A percentile compares a stretch with the other conserved stretches of the same genome.
phyloP scores from a whole-genome alignment of 2,888 invertebrate species.

The Calameuta filiformis region DNA sequence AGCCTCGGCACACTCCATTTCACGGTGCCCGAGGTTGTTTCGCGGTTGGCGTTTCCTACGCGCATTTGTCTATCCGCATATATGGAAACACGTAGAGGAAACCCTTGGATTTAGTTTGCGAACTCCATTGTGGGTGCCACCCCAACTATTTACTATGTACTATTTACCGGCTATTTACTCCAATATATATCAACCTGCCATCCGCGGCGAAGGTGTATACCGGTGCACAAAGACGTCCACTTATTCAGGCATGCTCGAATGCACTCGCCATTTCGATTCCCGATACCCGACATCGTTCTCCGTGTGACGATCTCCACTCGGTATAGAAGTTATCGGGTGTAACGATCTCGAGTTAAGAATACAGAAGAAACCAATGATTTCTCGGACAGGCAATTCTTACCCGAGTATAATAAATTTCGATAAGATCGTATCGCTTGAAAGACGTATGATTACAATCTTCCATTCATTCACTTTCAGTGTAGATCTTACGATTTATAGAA shows the following conservation, averaged over 20 bases:
- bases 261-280: slow-evolving; percentile 15
- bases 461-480: too few species aligned
- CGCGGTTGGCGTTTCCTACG: background rate
- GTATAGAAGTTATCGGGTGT: background rate
- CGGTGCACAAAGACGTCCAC: background rate
- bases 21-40: background rate
- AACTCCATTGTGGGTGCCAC: background rate
- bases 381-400: background rate
- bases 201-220: background rate
- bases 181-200: background rate
- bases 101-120: background rate
- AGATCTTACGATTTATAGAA: too few species aligned
- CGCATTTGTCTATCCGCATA: background rate
- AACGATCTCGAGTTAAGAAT: background rate
- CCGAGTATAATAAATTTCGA: background rate
- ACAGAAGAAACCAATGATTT: background rate
- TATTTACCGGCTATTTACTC: background rate
- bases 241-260: slow-evolving; percentile 18
- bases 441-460: background rate
- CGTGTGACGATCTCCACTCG: background rate
- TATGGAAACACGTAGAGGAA: background rate
- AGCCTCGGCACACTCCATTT: background rate
- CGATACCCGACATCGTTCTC: background rate
- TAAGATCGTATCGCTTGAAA: background rate
- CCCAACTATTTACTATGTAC: background rate